phyloP scores from a whole-genome alignment of 2,888 invertebrate species.

The Steromphala cineraria region DNA sequence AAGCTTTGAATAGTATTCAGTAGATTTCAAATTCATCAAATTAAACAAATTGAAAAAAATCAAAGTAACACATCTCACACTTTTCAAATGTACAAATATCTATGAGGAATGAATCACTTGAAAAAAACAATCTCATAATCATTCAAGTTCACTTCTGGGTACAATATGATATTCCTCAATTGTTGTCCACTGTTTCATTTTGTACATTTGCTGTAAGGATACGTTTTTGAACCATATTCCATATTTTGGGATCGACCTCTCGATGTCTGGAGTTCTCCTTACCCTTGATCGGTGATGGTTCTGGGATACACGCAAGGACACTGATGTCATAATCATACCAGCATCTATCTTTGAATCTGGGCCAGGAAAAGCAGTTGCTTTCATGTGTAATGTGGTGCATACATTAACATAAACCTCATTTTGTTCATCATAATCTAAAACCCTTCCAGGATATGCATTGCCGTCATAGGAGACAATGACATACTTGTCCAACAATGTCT shows the following conservation, averaged over 20 bases:
- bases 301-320: neutral
- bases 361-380: slow-evolving; percentile 9
- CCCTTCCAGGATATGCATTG: slow-evolving; percentile 7
- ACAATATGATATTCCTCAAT: too few species aligned
- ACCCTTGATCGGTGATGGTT: neutral
- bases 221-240: neutral
- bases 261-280: neutral
- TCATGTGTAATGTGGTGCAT: neutral
- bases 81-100: too few species aligned
- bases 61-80: neutral
- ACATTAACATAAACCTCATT: slow-evolving; percentile 12
- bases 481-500: slow-evolving; percentile 1
- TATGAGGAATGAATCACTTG: too few species aligned
- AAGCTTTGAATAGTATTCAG: too few species aligned
- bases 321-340: slow-evolving; percentile 11
- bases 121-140: too few species aligned
- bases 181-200: too few species aligned
- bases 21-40: too few species aligned
- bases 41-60: neutral
- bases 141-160: too few species aligned
- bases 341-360: slow-evolving; percentile 9
- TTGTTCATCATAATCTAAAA: slow-evolving; percentile 3
- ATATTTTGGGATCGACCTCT: slow-evolving; percentile 1
- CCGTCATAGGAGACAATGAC: slow-evolving; percentile 1
- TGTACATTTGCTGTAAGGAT: too few species aligned